Evolutionary conservation across 2,113 vertebrate species (phyloP).

Genomic region (Pedetes capensis): DNA sequence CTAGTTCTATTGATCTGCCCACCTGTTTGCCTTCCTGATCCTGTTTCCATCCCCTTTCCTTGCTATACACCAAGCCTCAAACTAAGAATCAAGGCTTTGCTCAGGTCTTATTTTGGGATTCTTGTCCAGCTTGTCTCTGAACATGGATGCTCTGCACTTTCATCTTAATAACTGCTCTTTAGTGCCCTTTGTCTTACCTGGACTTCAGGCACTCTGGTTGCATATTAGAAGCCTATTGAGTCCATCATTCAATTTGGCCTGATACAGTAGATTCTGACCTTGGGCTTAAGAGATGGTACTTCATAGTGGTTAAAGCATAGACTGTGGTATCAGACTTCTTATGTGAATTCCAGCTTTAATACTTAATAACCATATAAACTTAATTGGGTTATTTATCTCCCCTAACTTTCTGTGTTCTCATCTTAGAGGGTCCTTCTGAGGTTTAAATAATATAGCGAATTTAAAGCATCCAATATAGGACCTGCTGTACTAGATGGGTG

Average conservation of each 20-base stretch:
- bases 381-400: neutral
- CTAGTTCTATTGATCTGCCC: slow-evolving; percentile 9
- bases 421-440: neutral
- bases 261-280: neutral
- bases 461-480: neutral
- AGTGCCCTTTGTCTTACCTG: neutral
- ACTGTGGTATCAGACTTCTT: neutral
- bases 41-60: neutral
- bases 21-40: slow-evolving; percentile 34
- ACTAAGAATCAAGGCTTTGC: neutral
- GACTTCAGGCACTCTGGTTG: neutral
- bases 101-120: neutral
- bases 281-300: neutral
- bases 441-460: slow-evolving; percentile 4
- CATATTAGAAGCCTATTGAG: neutral
- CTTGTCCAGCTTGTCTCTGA: neutral
- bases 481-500: neutral
- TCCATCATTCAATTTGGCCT: neutral
- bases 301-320: neutral
- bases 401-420: neutral
- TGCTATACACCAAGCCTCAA: neutral
- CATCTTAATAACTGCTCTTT: neutral
- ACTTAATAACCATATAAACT: neutral
- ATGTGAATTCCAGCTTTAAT: neutral
- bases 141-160: neutral